phyloP scores from a whole-genome alignment of 2,888 invertebrate species.

The Agonum fuliginosum region DNA sequence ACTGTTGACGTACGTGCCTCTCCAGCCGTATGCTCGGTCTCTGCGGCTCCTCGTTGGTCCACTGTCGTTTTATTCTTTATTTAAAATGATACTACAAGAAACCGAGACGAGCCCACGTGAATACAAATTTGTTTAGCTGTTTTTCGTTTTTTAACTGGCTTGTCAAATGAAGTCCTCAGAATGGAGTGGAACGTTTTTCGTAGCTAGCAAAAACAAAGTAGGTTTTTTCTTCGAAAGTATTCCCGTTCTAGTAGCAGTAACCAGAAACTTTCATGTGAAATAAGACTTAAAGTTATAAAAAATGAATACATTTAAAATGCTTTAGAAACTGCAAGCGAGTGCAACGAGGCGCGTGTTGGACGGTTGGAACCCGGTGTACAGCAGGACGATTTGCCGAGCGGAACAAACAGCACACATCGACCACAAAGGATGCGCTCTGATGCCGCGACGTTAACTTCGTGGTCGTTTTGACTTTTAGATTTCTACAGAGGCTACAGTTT shows the following conservation, averaged over 20 bases:
- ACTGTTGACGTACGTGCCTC: conserved; percentile 55
- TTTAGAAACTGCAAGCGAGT: conserved; percentile 36
- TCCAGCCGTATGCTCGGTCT: conserved; percentile 32
- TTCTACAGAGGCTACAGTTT: conserved; percentile 48
- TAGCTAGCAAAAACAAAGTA: conserved; percentile 18
- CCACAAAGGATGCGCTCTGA: conserved; percentile 22
- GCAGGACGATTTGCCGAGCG: neutral
- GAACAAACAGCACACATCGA: conserved; percentile 27
- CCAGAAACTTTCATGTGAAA: conserved; percentile 36
- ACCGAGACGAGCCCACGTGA: conserved; percentile 46
- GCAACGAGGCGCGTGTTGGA: neutral
- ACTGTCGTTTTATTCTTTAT: conserved; percentile 54
- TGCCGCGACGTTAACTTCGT: conserved; percentile 12
- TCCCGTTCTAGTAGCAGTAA: neutral
- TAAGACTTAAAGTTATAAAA: conserved; percentile 39
- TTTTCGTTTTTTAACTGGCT: conserved; percentile 47
- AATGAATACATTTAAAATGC: conserved; percentile 49
- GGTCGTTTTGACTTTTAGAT: conserved; percentile 51
- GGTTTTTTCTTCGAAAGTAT: conserved; percentile 16
- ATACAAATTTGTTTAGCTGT: conserved; percentile 53
- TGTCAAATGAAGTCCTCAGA: conserved; percentile 48
- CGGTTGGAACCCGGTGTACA: neutral
- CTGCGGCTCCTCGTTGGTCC: conserved; percentile 39
- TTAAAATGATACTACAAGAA: conserved; percentile 52
- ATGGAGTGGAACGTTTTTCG: conserved; percentile 29